Conservation (phyloP, 2,113 vertebrate genomes). For the Agelaius phoeniceus region DNA sequence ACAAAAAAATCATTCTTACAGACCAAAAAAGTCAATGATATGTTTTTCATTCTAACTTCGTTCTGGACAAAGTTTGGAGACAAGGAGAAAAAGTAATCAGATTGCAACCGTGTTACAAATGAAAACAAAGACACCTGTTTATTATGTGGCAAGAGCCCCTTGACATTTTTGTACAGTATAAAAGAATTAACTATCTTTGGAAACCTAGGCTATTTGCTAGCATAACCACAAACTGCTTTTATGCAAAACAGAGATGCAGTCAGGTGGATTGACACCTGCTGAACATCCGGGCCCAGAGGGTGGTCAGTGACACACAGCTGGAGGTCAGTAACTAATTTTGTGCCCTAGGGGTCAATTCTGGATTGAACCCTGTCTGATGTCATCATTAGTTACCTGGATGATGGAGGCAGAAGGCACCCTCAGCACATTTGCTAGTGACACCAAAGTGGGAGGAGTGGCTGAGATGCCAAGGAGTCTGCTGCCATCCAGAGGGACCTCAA, state of each 20-base stretch:
- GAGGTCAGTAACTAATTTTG: background rate
- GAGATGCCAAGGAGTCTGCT: background rate
- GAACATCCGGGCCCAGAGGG: background rate
- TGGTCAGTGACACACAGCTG: fast-evolving
- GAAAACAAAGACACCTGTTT: background rate
- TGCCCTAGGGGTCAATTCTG: background rate
- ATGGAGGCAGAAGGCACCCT: background rate
- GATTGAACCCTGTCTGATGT: background rate
- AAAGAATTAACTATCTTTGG: background rate
- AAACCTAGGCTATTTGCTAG: background rate
- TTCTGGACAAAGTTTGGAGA: background rate
- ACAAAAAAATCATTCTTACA: background rate
- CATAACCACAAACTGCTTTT: background rate
- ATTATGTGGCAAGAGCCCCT: background rate
- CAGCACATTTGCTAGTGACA: background rate
- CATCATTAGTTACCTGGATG: background rate
- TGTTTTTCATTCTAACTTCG: background rate
- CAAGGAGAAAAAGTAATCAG: background rate
- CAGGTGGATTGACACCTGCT: background rate
- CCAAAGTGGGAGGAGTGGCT: background rate
- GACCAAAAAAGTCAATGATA: background rate
- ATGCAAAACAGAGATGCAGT: background rate
- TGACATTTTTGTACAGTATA: background rate
- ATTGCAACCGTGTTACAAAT: background rate
- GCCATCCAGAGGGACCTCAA: background rate